A percentile compares a stretch with the other conserved stretches of the same genome.
phyloP scores from a whole-genome alignment of 2,797 vertebrate species.

The Eurystomus glaucurus region DNA sequence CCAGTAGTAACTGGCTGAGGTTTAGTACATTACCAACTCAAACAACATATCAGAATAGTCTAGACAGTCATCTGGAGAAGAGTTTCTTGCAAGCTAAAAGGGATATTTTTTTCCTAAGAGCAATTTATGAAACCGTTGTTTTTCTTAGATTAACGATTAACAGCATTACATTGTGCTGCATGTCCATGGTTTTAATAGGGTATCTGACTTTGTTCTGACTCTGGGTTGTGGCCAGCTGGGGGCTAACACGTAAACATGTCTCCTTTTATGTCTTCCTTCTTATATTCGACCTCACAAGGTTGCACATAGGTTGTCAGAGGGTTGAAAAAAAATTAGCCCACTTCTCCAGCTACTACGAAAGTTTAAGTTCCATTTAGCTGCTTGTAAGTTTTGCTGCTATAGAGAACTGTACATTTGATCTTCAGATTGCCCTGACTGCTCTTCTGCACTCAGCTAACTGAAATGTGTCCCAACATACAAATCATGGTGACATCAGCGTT shows the following conservation, averaged over 20 bases:
- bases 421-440: background rate
- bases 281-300: background rate
- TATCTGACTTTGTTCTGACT: background rate
- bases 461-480: background rate
- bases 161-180: background rate
- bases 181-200: background rate
- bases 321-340: background rate
- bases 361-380: background rate
- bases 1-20: background rate
- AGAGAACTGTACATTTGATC: background rate
- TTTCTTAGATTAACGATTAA: background rate
- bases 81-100: background rate
- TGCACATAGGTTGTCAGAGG: background rate
- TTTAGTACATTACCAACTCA: background rate
- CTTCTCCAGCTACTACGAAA: background rate
- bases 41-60: background rate
- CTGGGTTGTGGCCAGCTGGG: background rate
- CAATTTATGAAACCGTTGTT: background rate
- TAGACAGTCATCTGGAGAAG: background rate
- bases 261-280: background rate
- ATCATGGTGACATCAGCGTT: background rate
- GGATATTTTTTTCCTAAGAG: background rate
- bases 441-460: background rate
- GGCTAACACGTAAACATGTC: background rate
- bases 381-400: background rate